Base-by-base conservation (phyloP, 2,888 invertebrate genomes). In the Tridacna gigas region DNA sequence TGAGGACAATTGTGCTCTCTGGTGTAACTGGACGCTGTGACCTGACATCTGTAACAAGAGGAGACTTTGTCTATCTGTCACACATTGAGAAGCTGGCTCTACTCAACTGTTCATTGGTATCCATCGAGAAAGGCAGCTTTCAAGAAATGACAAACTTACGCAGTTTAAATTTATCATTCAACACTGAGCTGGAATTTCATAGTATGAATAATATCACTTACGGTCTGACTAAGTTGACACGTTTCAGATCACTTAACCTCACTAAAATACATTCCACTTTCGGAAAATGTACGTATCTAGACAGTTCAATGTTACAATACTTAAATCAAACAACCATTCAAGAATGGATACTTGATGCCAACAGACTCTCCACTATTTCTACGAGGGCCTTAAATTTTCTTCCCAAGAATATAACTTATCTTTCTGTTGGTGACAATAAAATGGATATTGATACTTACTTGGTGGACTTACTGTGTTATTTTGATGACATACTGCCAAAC, bases 131-230 rank as follows among this genome's bases (percentile, higher is more conserved):
- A 5, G 26, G 65, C 25, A 65, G 67, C 28, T 67, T 67, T 67
- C 11, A 28, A 9, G 45, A 45, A 45, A 7, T 67, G 45, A 20
- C 7, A 15, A 45, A 67, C 20, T 45, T 67, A 4, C 37, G 20
- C n/a, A 67, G 37, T 45, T 45, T 67, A 3, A 67, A 67, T n/a
- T 37, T 67, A 4, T 67, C 67, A 20, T 67, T 28, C n/a, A 67
- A 67, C 45, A 37, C n/a, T 9, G 67, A n/a, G n/a, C 9, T 67
- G 11, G n/a, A 0, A 45, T 67, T 67, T 20, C 13, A 67, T n/a
- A 18, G 18, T 2, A 18, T 45, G 37, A 18, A 3, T 7, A 67
- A 67, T 45, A 67, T 67, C 3, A 20, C 47, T 15, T 67, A 45
- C 18, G 45, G 67, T 45, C n/a, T 67, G 12, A 45, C n/a, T 4